Conservation (phyloP, 1,140 invertebrate genomes). For the Phocides pigmalion region DNA sequence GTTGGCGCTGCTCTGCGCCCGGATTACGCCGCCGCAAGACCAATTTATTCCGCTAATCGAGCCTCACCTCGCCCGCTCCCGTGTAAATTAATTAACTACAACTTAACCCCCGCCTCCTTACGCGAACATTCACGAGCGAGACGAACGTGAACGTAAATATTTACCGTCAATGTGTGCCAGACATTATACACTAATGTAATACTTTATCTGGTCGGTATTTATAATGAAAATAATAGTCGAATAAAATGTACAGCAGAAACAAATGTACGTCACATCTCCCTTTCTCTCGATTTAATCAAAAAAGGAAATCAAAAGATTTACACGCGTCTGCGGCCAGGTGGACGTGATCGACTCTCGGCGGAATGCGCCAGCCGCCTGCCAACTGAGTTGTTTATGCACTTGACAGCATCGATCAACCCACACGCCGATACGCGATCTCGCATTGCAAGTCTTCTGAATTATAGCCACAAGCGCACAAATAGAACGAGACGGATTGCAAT, state of each 20-base stretch:
- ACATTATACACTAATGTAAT: constrained; percentile 4
- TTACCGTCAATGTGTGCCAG: not conserved
- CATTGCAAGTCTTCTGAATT: constrained; percentile 32
- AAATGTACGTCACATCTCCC: no score
- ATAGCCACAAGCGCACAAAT: constrained; percentile 23
- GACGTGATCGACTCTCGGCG: constrained; percentile 51
- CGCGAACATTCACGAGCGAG: constrained; percentile 42
- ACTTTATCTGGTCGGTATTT: not conserved
- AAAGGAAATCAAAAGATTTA: constrained; percentile 33
- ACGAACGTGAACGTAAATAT: constrained; percentile 7
- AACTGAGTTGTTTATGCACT: constrained; percentile 60
- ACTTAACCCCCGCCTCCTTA: constrained; percentile 51
- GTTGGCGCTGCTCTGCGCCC: constrained; percentile 66
- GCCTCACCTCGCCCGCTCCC: constrained; percentile 56
- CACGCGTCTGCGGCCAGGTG: constrained; percentile 65
- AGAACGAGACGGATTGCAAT: constrained; percentile 30
- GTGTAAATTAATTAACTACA: constrained; percentile 75
- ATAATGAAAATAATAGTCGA: no score
- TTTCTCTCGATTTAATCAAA: constrained; percentile 14
- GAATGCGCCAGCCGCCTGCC: constrained; percentile 52
- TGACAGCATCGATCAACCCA: constrained; percentile 56
- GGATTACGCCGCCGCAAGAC: constrained; percentile 71
- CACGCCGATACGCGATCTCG: constrained; percentile 48
- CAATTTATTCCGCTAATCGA: constrained; percentile 80
- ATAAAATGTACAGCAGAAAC: no score